phyloP scores from a whole-genome alignment of 2,797 vertebrate species.

The Artibeus jamaicensis region DNA sequence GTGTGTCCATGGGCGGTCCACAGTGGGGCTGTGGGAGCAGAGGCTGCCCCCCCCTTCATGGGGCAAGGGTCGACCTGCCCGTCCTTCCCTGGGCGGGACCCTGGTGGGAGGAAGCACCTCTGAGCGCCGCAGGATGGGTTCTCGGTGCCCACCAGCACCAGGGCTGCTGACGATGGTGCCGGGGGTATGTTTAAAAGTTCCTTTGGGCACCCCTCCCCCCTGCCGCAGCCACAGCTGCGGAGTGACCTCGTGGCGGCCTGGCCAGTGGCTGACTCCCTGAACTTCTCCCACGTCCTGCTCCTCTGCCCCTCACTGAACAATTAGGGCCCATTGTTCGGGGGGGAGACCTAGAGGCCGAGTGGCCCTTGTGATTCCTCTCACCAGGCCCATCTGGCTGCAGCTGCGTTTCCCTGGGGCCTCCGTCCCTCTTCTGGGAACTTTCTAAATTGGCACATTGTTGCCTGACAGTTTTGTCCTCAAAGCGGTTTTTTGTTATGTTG shows the following conservation, averaged over 20 bases:
- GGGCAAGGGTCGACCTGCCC: not conserved
- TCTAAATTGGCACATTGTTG: slow-evolving; percentile 14
- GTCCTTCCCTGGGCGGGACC: not conserved
- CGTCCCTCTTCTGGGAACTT: not conserved
- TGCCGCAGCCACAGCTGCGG: not conserved
- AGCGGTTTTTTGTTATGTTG: not conserved
- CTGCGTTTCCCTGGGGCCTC: not conserved
- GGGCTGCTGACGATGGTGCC: not conserved
- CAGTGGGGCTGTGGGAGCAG: not conserved
- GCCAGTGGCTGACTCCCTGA: not conserved
- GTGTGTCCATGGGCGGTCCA: not conserved
- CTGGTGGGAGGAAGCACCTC: not conserved
- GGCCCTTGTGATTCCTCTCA: not conserved
- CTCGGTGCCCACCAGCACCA: not conserved
- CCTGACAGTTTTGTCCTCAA: not conserved
- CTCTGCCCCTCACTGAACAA: not conserved
- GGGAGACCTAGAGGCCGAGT: not conserved
- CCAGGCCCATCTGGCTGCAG: not conserved
- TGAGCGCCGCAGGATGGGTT: not conserved
- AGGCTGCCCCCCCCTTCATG: not conserved
- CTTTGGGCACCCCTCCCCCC: not conserved
- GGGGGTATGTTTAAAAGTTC: not conserved
- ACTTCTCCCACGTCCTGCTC: not conserved
- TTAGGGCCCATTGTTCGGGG: not conserved
- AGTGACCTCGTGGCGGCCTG: not conserved